Evolutionary conservation across 2,113 vertebrate genomes (phyloP), one percentile per base, ranked within the genome.

Genomic region (Bujurquina vittata): DNA sequence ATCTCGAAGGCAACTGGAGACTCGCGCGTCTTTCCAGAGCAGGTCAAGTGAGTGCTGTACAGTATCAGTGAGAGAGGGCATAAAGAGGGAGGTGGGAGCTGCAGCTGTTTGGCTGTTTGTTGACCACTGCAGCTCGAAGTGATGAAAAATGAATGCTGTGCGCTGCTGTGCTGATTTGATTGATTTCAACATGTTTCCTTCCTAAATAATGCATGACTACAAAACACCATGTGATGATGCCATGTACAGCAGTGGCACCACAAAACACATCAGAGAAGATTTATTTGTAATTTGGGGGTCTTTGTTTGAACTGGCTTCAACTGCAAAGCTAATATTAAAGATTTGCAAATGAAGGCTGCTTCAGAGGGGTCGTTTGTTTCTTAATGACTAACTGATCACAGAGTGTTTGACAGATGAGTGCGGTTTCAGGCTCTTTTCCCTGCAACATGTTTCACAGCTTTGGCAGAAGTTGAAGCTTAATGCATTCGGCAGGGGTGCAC

Each of bases 101-200:
- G 49, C 67, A 72, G 67, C 23, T 72, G 46, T 46, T 72, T 72
- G 26, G 29, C 31, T 46, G 46, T n/a, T 54, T 72, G 67, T 54
- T 72, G 43, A 10, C 46, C 18, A 8, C 46, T 72, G 46, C 46
- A n/a, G 65, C 43, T 72, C 18, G 31, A 31, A 72, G 67, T 54
- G 43, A 69, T 69, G 65, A 69, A 69, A 69, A 69, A 69, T 69
- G 65, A 69, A 69, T 69, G 43, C 3, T 69, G 43, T 46, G 67
- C 17, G 20, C 26, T 72, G 67, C 46, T 1, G 6, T 54, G 17
- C 26, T 14, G 26, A n/a, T 72, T 49, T 35, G 40, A 33, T 46
- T 18, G 65, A 77, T 43, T 37, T 55, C 33, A 52, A 55, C 37
- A 46, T 52, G 52, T 75, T 59, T 77, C 74, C 75, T 78, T 78